Conservation (phyloP, 1,140 invertebrate genomes). For the Vollenhovia emeryi region DNA sequence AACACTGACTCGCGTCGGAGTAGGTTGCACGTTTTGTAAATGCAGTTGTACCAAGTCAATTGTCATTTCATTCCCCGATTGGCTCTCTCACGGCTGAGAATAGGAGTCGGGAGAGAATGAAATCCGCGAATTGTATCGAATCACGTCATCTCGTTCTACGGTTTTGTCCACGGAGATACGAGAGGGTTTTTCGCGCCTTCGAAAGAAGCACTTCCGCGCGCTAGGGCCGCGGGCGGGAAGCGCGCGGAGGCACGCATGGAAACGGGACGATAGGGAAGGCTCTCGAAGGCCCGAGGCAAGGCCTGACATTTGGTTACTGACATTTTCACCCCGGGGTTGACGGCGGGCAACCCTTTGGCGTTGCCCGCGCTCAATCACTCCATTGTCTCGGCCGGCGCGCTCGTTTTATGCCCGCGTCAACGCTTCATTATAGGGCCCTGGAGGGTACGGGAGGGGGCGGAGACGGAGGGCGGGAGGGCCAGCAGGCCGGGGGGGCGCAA, state of each 20-base stretch:
- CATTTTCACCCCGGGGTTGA: slow-evolving; percentile 83
- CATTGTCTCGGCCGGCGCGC: slow-evolving; percentile 81
- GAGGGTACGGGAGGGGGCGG: neutral
- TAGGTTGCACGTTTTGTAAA: neutral
- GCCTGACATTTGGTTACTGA: slow-evolving; percentile 82
- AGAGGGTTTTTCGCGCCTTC: neutral
- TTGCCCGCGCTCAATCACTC: slow-evolving; percentile 83
- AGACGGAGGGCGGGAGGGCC: neutral
- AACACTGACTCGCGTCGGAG: neutral
- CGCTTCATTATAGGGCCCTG: slow-evolving; percentile 83
- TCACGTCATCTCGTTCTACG: neutral
- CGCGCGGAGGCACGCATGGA: neutral
- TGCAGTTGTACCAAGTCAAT: neutral
- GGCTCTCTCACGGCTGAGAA: neutral
- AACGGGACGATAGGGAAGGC: slow-evolving; percentile 19
- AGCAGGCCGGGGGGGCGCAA: neutral
- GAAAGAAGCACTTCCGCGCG: neutral
- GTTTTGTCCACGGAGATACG: neutral
- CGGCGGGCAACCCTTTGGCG: slow-evolving; percentile 82
- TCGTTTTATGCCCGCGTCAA: slow-evolving; percentile 84
- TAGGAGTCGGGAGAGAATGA: neutral
- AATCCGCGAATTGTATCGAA: neutral
- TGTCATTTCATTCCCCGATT: neutral
- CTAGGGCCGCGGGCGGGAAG: neutral
- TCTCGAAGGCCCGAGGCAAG: slow-evolving; percentile 64